phyloP scores from a whole-genome alignment of 2,888 invertebrate species.

The Eretmocerus hayati region DNA sequence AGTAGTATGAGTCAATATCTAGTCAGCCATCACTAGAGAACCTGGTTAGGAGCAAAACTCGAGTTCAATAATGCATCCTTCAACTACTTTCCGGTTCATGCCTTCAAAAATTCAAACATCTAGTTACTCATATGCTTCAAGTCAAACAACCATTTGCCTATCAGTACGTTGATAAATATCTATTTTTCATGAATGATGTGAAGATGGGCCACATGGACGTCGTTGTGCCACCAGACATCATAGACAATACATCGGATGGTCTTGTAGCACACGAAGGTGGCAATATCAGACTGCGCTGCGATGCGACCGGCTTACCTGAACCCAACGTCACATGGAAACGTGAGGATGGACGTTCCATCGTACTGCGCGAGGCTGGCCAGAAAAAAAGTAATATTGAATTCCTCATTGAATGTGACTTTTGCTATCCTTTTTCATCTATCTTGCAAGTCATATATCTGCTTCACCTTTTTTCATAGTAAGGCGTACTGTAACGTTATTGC shows the following conservation, averaged over 20 bases:
- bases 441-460: not conserved
- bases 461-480: not conserved
- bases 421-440: not conserved
- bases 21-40: too few relatives aligned
- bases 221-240: constrained; percentile 79
- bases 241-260: constrained; percentile 65
- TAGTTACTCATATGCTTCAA: too few relatives aligned
- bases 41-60: too few relatives aligned
- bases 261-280: constrained; percentile 77
- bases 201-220: constrained; percentile 83
- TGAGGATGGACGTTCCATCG: constrained; percentile 69
- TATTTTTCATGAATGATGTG: too few relatives aligned
- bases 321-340: constrained; percentile 75
- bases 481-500: too few relatives aligned
- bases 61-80: too few relatives aligned
- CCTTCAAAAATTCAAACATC: too few relatives aligned
- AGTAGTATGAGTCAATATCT: too few relatives aligned
- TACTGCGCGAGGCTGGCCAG: constrained; percentile 60
- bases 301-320: constrained; percentile 73
- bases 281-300: constrained; percentile 67
- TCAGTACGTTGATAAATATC: too few relatives aligned
- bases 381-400: constrained; percentile 38
- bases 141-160: too few relatives aligned
- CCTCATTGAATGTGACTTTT: too few relatives aligned
- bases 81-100: too few relatives aligned